Base-by-base conservation (phyloP, 2,888 invertebrate species). In the Syrista parreyssii region DNA sequence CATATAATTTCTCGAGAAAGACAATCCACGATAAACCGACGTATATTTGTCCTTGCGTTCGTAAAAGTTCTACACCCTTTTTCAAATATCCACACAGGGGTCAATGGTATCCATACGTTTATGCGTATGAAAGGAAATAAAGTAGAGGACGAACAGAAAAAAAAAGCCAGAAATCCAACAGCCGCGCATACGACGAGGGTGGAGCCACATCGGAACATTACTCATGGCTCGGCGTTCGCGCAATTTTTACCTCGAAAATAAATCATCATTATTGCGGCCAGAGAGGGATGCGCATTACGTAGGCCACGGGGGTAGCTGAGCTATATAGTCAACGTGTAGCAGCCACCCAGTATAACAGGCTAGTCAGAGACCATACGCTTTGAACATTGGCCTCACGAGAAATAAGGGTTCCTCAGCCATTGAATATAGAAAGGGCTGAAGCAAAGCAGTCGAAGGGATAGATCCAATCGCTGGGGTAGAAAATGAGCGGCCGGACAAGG, bases 241-340 rank as follows among this genome's bases (percentile, higher is more conserved):
- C 92, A 92, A 93, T 93, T 93, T 93, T 93, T 93, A 92, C 90
- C 92, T 91, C 92, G 92, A 91, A 92, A 90, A 93, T 93, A 93
- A 93, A 93, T 93, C 93, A 93, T 93, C 93, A 93, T 93, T 93
- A 93, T 93, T 93, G 86, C 86, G 92, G 92, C 91, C 91, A 89
- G 90, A 91, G 88, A 88, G 88, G 88, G 89, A 86, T 88, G 88
- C 87, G 88, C 87, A 89, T 90, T 89, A 88, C 86, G 77, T 76
- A 36, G 75, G 68, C 85, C 88, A 88, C 86, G 76, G 76, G 55
- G 75, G 68, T 85, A 82, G 87, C 75, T 77, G 78, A 77, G 55
- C 9, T 9, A 55, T 55, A 55, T 55, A 55, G 55, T 6, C 55
- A 55, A 23, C 55, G 23, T 23, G 23, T 9, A 55, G 23, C 55